Evolutionary conservation across 2,888 invertebrate species (phyloP).

Genomic region (Lepidochrysops patricia): DNA sequence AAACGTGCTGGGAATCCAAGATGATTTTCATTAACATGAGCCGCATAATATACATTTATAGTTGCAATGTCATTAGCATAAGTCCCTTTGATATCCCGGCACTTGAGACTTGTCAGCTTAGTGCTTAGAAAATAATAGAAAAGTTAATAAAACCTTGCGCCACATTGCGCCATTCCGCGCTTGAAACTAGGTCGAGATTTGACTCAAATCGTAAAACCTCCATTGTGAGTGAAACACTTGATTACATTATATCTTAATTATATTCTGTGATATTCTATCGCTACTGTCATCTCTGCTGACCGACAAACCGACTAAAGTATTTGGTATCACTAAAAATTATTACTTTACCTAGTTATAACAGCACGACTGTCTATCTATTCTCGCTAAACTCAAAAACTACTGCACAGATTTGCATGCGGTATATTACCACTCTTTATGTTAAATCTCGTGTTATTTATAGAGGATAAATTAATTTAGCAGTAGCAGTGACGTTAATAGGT

Average conservation of each 20-base stretch:
- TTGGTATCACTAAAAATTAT: too few species aligned
- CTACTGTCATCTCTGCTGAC: neutral
- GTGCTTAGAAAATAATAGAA: conserved; percentile 19
- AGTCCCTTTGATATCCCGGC: neutral
- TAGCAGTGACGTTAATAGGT: conserved; percentile 37
- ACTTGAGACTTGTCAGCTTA: conserved; percentile 14
- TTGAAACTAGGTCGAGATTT: conserved; percentile 23
- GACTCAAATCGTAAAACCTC: conserved; percentile 15
- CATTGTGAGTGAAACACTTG: neutral
- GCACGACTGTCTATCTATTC: too few species aligned
- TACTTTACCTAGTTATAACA: too few species aligned
- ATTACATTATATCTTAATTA: conserved; percentile 1
- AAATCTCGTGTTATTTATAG: too few species aligned
- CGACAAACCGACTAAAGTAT: too few species aligned
- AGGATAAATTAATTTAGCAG: neutral
- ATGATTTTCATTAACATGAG: too few species aligned
- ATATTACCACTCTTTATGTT: too few species aligned
- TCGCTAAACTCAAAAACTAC: too few species aligned
- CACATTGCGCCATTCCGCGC: conserved; percentile 22
- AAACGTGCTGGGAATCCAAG: too few species aligned
- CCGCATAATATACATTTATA: neutral
- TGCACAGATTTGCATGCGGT: too few species aligned
- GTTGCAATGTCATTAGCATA: neutral
- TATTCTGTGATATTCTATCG: neutral
- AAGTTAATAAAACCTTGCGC: conserved; percentile 24